Evolutionary conservation across 1,140 invertebrate genomes (phyloP), one percentile per base, ranked within the genome.

Genomic region (Zaprionus taronus): DNA sequence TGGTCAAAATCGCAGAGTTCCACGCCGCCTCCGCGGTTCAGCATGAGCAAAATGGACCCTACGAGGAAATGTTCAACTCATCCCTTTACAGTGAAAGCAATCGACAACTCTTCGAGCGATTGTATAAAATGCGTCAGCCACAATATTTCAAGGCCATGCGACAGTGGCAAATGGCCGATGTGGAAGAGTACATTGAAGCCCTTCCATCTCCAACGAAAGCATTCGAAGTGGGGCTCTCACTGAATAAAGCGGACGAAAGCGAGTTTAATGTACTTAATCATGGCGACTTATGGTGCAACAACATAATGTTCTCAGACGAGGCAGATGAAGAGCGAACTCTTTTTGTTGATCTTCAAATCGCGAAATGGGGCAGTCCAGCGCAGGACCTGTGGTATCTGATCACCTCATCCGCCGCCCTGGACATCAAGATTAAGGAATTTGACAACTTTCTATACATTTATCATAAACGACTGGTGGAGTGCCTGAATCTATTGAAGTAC

Each of bases 191-290:
- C 56, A 81, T 91, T 28, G 22, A 38, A 0, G 49, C 26, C 1
- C 17, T 56, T 0, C 56, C 63, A 12, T 26, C 11, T 12, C 15
- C 67, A 12, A 1, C 9, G 5, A 57, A 75, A 6, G 56, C 63
- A 6, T 81, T 85, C 38, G 66, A 84, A 0, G 58, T 11, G 0
- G 75, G 71, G 0, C 0, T 90, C 9, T 1, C 2, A 0, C 2
- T 86, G 12, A 83, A 90, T 22, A 28, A 60, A 9, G 73, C 78
- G 4, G 77, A 94, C 11, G 78, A 93, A 2, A 93, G 93, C 14
- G 93, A 94, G 28, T 95, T 95, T 60, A 94, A 94, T 73, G 95
- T 95, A 2, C 84, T 96, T 5, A 95, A 94, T 78, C 95, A 96
- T 62, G 95, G 95, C 2, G 95, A 96, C 84, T 92, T 93, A 9